Evolutionary conservation across 30 jellyfish, hydroid and myxozoan genomes (phyloP).

Genomic region (Aurelia sp.): DNA sequence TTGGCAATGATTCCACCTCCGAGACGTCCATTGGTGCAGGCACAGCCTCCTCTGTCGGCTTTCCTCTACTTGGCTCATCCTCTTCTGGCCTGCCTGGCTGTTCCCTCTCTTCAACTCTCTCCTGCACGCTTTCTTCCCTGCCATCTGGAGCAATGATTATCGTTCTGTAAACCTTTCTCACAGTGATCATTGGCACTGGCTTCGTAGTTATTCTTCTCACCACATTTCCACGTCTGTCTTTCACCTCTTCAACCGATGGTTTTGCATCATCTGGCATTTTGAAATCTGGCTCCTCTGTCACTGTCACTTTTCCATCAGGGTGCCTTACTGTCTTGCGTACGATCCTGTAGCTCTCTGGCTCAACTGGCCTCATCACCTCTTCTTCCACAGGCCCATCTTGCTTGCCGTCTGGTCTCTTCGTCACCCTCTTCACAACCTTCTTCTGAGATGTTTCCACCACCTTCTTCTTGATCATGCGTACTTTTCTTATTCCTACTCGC

Average conservation of each 20-base stretch:
- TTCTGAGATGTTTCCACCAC: constrained; percentile 74
- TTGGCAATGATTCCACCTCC: constrained; percentile 33
- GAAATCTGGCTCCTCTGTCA: constrained; percentile 74
- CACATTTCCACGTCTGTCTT: constrained; percentile 47
- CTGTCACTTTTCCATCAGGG: constrained; percentile 70
- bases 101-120: constrained; percentile 47
- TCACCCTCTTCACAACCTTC: constrained; percentile 65
- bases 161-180: constrained; percentile 56
- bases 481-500: constrained; percentile 41
- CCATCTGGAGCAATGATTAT: constrained; percentile 57
- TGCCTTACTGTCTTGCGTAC: constrained; percentile 60
- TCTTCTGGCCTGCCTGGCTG: constrained; percentile 9
- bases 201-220: constrained; percentile 50
- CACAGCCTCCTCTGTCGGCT: too few species aligned
- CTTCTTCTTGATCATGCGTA: constrained; percentile 60
- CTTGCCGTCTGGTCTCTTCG: constrained; percentile 75
- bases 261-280: constrained; percentile 64
- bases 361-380: constrained; percentile 71
- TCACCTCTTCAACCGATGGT: constrained; percentile 33
- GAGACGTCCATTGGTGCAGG: constrained; percentile 25
- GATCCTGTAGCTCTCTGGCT: constrained; percentile 57
- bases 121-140: constrained; percentile 54
- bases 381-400: constrained; percentile 83
- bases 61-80: neutral
- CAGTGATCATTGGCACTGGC: constrained; percentile 55